A percentile compares a stretch with the other conserved stretches of the same genome.
Conservation (phyloP, 2,113 vertebrate genomes). For the Sminthopsis crassicaudata region DNA sequence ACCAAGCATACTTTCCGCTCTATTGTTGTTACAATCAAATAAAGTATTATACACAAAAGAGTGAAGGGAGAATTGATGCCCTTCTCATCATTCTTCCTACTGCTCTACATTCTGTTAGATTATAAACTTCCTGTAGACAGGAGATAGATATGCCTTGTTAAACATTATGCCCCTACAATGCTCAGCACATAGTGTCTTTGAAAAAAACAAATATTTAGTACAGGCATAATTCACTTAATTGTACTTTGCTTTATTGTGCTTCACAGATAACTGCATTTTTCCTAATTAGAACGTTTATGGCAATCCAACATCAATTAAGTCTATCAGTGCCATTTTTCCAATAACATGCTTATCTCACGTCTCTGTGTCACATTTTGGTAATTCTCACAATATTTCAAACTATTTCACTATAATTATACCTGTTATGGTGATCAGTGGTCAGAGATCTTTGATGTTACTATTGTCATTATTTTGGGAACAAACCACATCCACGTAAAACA, state of each 20-base stretch:
- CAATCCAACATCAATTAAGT: background rate
- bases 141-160: too few species aligned
- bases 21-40: too few species aligned
- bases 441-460: background rate
- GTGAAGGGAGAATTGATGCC: too few species aligned
- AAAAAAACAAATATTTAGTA: too few species aligned
- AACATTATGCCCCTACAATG: too few species aligned
- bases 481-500: too few species aligned
- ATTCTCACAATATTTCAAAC: background rate
- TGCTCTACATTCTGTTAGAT: too few species aligned
- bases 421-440: background rate
- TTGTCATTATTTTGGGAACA: background rate
- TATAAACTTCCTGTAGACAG: too few species aligned
- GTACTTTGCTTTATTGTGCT: background rate
- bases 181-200: too few species aligned
- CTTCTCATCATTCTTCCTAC: too few species aligned
- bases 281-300: background rate
- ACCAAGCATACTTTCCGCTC: too few species aligned
- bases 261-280: background rate
- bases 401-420: background rate
- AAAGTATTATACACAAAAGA: too few species aligned
- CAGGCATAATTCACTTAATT: background rate
- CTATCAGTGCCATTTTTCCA: background rate
- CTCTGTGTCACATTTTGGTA: background rate
- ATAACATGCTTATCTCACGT: background rate